phyloP scores from a whole-genome alignment of 2,888 invertebrate genomes.

The Heliconius erato region DNA sequence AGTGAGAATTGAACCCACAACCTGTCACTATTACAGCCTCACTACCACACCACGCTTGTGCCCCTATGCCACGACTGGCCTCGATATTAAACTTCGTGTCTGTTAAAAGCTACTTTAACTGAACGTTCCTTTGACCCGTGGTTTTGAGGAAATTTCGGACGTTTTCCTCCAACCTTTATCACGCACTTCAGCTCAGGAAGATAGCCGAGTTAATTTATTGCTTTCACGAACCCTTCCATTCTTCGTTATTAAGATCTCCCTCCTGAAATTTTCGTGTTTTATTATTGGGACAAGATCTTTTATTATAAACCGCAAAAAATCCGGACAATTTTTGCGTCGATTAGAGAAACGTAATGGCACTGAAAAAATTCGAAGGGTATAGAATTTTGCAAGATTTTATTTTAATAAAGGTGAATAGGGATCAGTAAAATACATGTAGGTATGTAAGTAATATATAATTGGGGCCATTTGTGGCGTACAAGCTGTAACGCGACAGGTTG shows the following conservation, averaged over 20 bases:
- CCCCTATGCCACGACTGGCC: no score
- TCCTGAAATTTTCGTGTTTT: constrained; percentile 39
- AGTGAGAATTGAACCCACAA: no score
- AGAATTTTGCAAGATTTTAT: constrained; percentile 15
- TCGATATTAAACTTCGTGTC: constrained; percentile 1
- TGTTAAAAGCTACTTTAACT: constrained; percentile 17
- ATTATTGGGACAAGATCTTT: constrained; percentile 24
- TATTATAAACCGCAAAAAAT: constrained; percentile 4
- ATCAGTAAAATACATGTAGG: constrained; percentile 13
- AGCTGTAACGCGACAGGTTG: no score
- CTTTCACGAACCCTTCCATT: constrained; percentile 43
- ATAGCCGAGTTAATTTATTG: constrained; percentile 43
- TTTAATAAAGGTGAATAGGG: constrained; percentile 26
- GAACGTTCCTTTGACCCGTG: constrained; percentile 20
- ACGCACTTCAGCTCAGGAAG: constrained; percentile 37
- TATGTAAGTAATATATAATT: no score
- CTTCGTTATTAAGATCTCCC: constrained; percentile 37
- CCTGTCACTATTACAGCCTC: no score
- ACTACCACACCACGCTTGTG: no score
- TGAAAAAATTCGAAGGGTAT: neutral
- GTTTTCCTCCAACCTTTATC: constrained; percentile 38
- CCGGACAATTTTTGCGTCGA: constrained; percentile 9
- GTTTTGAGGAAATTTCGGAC: constrained; percentile 29
- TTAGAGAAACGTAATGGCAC: neutral
- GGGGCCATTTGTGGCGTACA: no score